Evolutionary conservation across 1,140 invertebrate genomes (phyloP).

Genomic region (Zaprionus lachaisei): DNA sequence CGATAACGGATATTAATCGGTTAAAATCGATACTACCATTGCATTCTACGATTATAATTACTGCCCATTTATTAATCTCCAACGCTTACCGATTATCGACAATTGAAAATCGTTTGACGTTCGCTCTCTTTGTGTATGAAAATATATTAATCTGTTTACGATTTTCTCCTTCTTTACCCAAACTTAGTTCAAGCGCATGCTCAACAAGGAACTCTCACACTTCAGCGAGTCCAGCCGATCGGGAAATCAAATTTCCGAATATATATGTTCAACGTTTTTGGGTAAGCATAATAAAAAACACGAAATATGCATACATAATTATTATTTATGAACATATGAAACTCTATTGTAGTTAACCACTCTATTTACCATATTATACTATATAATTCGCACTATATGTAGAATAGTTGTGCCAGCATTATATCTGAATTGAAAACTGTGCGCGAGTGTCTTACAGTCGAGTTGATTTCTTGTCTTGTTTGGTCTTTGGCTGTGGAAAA

Average conservation of each 20-base stretch:
- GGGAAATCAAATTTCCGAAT: conserved; percentile 99
- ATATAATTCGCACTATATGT: neutral
- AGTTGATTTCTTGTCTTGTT: neutral
- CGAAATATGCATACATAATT: too few relatives aligned
- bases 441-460: neutral
- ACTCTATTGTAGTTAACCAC: neutral
- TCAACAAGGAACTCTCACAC: conserved; percentile 99
- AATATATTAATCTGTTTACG: neutral
- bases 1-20: too few relatives aligned
- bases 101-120: too few relatives aligned
- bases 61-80: too few relatives aligned
- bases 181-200: conserved; percentile 98
- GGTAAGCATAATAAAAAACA: conserved; percentile 87
- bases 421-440: too few relatives aligned
- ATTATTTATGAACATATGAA: neutral
- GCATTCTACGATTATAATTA: too few relatives aligned
- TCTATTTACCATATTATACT: neutral
- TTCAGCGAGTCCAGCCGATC: conserved; percentile 99
- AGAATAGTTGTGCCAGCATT: too few relatives aligned
- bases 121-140: too few relatives aligned
- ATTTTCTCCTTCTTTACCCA: conserved; percentile 14
- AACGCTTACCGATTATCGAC: too few relatives aligned
- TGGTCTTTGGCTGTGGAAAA: neutral
- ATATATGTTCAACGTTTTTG: conserved; percentile 99
- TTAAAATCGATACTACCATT: too few relatives aligned